Evolutionary conservation across 2,113 vertebrate species (phyloP), one percentile per base, ranked within the genome.

Genomic region (Calyptommatus sinebrachiatus): DNA sequence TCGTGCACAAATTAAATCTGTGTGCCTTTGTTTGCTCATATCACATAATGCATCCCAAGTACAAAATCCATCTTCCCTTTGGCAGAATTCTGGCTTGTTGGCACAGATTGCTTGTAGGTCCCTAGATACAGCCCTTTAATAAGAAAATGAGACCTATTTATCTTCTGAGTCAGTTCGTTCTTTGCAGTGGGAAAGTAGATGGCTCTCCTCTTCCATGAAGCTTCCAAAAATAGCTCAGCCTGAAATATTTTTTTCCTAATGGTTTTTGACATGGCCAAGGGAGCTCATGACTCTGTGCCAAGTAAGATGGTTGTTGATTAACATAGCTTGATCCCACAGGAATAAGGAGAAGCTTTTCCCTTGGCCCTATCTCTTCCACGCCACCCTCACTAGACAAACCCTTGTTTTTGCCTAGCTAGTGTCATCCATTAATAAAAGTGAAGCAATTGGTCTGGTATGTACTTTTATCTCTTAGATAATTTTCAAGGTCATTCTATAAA

Each of bases 401-500:
- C 24, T 90, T 71, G 69, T 82, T 89, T 86, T 87, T 66, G 84
- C 65, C 80, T 85, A 14, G 78, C 86, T 45, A 48, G 48, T 74
- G 87, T n/a, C n/a, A 77, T 82, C 78, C 31, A 83, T 75, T 72
- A 87, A 87, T n/a, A 78, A 76, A 86, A 82, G 31, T 26, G 1
- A 88, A 89, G 77, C 83, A 1, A 90, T 89, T 83, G 88, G 81
- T 91, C 89, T 87, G 89, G 87, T 88, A 89, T 89, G 85, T 75
- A 76, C 77, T 91, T 85, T 81, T 79, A 86, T 84, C 75, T 22
- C 53, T 67, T 50, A 41, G 65, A 87, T 80, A 82, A 63, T 7
- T 53, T 83, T 29, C n/a, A 31, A 57, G 41, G 65, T 76, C 87
- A 69, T 85, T 88, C 84, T 76, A 79, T 70, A 20, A 88, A 77